A percentile compares a stretch with the other conserved stretches of the same genome.
phyloP scores from a whole-genome alignment of 1,140 invertebrate genomes.

The Wiebesia pumilae region DNA sequence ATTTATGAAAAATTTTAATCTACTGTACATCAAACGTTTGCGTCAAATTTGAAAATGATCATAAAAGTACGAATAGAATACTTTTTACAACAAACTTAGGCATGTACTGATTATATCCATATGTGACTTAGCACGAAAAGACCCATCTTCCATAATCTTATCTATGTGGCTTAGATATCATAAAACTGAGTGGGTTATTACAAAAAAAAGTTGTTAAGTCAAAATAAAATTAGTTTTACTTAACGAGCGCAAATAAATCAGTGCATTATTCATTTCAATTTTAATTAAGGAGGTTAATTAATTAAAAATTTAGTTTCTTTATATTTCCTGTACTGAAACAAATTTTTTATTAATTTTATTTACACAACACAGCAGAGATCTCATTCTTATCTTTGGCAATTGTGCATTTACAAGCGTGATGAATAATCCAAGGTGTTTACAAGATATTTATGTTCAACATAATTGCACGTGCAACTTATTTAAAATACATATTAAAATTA shows the following conservation, averaged over 20 bases:
- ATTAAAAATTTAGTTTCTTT: slow-evolving; percentile 3
- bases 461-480: neutral
- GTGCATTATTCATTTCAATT: neutral
- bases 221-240: slow-evolving; percentile 1
- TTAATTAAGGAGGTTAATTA: neutral
- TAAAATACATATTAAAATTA: neutral
- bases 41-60: neutral
- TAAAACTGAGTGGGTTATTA: slow-evolving; percentile 40
- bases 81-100: neutral
- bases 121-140: slow-evolving; percentile 9
- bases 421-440: slow-evolving; percentile 4
- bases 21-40: neutral
- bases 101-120: slow-evolving; percentile 25
- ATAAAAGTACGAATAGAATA: slow-evolving; percentile 24
- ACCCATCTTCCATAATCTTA: slow-evolving; percentile 46
- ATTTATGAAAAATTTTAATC: neutral
- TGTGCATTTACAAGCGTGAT: slow-evolving; percentile 17
- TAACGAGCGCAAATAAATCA: neutral
- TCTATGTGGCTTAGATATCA: slow-evolving; percentile 35
- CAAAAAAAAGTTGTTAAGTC: slow-evolving; percentile 16
- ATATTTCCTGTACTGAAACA: slow-evolving; percentile 10
- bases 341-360: slow-evolving; percentile 33
- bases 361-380: slow-evolving; percentile 30
- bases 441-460: slow-evolving; percentile 14
- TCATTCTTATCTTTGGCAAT: slow-evolving; percentile 48